phyloP scores from a whole-genome alignment of 2,797 vertebrate genomes.

The Epinephelus malabaricus region DNA sequence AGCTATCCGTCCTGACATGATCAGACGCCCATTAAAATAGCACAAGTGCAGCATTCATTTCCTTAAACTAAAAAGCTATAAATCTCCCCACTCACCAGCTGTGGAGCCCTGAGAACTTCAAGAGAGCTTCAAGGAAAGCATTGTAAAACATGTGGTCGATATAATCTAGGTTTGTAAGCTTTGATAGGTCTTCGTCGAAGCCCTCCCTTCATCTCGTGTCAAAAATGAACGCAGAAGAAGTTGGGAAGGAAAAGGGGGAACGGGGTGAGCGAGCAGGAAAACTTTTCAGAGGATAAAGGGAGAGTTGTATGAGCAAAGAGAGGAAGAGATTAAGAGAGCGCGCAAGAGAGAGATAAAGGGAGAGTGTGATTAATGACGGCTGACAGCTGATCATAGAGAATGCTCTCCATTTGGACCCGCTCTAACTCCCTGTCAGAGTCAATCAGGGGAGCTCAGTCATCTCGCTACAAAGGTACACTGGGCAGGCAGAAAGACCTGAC shows the following conservation, averaged over 20 bases:
- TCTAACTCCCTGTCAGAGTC: conserved; percentile 87
- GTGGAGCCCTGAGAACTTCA: conserved; percentile 64
- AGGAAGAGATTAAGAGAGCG: conserved; percentile 72
- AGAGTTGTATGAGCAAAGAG: conserved; percentile 66
- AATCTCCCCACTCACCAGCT: conserved; percentile 74
- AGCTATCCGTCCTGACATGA: conserved; percentile 68
- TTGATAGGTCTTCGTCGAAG: conserved; percentile 70
- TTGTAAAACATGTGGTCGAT: conserved; percentile 78
- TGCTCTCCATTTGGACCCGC: conserved; percentile 82
- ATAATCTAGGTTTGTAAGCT: conserved; percentile 71
- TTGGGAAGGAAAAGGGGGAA: conserved; percentile 34
- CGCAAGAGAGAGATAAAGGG: conserved; percentile 77
- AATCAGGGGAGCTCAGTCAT: conserved; percentile 85
- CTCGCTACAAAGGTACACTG: conserved; percentile 81
- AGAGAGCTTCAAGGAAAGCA: conserved; percentile 64
- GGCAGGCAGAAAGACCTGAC: conserved; percentile 78
- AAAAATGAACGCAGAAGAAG: conserved; percentile 58
- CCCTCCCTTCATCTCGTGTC: conserved; percentile 57
- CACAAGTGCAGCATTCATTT: conserved; percentile 81
- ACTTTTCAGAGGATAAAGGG: conserved; percentile 52
- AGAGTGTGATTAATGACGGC: conserved; percentile 80
- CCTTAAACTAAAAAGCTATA: conserved; percentile 74
- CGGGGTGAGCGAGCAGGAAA: conserved; percentile 46
- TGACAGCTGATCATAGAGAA: conserved; percentile 90
- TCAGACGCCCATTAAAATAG: conserved; percentile 77